Conservation (phyloP, 2,113 vertebrate species). For the Scomber japonicus region DNA sequence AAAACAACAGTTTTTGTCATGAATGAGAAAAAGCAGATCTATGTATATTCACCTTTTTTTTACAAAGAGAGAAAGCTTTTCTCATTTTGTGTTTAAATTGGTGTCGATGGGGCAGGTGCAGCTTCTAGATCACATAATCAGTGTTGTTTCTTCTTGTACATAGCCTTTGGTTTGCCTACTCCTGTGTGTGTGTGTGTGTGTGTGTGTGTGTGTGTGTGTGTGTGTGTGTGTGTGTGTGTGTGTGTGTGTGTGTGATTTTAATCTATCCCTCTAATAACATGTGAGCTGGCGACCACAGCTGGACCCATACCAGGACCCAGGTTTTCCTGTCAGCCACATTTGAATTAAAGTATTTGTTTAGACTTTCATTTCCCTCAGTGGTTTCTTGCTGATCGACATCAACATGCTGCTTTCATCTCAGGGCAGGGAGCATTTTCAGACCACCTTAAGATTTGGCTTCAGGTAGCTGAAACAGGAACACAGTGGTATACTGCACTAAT, state of each 20-base stretch:
- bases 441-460: neutral
- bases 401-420: slow-evolving; percentile 13
- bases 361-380: slow-evolving; percentile 24
- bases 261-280: slow-evolving; percentile 33
- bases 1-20: slow-evolving; percentile 36
- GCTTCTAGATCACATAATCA: slow-evolving; percentile 13
- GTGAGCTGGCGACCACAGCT: slow-evolving; percentile 41
- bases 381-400: slow-evolving; percentile 16
- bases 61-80: neutral
- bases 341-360: slow-evolving; percentile 35
- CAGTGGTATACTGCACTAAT: neutral
- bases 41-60: slow-evolving; percentile 17
- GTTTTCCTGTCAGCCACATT: slow-evolving; percentile 52
- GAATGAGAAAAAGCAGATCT: slow-evolving; percentile 14
- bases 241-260: slow-evolving; percentile 16
- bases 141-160: neutral
- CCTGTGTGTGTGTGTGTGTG: neutral
- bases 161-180: neutral
- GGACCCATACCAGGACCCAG: slow-evolving; percentile 55
- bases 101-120: slow-evolving; percentile 37
- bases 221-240: neutral
- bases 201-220: slow-evolving; percentile 1
- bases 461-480: neutral
- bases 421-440: slow-evolving; percentile 10
- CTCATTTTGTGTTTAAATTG: slow-evolving; percentile 30